Percentiles rank a stretch among this genome's conserved stretches.
Evolutionary conservation across 2,113 vertebrate genomes (phyloP).

Genomic region (Menura novaehollandiae): DNA sequence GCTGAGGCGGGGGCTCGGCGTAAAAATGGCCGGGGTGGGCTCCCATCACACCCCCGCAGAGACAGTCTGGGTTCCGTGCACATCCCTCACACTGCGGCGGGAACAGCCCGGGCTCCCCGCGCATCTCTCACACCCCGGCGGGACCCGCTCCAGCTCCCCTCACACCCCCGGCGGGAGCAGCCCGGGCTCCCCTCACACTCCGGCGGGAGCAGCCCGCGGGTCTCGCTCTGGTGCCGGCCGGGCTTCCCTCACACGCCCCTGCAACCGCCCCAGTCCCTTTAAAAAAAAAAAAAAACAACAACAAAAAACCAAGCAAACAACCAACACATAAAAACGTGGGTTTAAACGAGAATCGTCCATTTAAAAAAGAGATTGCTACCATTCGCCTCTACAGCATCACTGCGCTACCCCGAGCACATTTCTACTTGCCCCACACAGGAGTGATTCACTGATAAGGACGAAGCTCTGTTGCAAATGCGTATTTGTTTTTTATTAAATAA

Average conservation of each 20-base stretch:
- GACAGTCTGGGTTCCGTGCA: neutral
- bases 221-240: neutral
- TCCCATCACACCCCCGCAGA: rapidly evolving
- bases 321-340: rapidly evolving
- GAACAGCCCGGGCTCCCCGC: neutral
- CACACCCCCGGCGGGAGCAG: neutral
- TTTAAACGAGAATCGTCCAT: neutral
- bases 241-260: neutral
- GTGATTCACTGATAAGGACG: neutral
- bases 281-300: neutral
- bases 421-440: neutral
- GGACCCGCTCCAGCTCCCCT: too few relatives aligned
- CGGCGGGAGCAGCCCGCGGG: neutral
- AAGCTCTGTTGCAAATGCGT: neutral
- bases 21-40: neutral
- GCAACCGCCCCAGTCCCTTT: too few relatives aligned
- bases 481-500: neutral
- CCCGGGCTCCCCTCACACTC: neutral
- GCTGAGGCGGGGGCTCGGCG: neutral
- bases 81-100: neutral
- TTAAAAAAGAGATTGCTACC: neutral
- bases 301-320: too few relatives aligned
- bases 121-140: rapidly evolving
- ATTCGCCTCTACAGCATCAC: neutral
- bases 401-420: neutral